phyloP scores from a whole-genome alignment of 2,888 invertebrate species.

The Xestobium rufovillosum region DNA sequence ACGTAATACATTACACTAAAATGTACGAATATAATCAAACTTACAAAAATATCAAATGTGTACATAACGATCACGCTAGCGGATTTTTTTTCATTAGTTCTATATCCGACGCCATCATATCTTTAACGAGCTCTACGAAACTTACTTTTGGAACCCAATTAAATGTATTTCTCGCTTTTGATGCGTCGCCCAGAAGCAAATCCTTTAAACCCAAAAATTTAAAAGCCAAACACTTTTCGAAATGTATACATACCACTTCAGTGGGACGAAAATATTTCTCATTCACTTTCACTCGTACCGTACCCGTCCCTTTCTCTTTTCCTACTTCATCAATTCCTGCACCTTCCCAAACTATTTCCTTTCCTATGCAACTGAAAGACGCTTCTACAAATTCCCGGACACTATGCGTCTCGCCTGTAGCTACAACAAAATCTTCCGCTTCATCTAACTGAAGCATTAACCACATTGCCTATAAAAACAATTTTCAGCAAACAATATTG shows the following conservation, averaged over 20 bases:
- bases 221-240: too few species aligned
- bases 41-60: too few species aligned
- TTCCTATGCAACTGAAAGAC: slow-evolving; percentile 77
- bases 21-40: too few species aligned
- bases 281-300: slow-evolving; percentile 80
- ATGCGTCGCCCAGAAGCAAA: slow-evolving; percentile 84
- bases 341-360: slow-evolving; percentile 83
- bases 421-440: slow-evolving; percentile 95
- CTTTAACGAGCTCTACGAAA: slow-evolving; percentile 77
- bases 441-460: slow-evolving; percentile 89
- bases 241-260: slow-evolving; percentile 72
- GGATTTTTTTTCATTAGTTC: slow-evolving; percentile 88
- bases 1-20: too few species aligned
- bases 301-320: slow-evolving; percentile 58
- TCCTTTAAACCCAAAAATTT: slow-evolving; percentile 67
- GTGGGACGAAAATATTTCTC: slow-evolving; percentile 94
- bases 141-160: slow-evolving; percentile 83
- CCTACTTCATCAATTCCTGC: slow-evolving; percentile 76
- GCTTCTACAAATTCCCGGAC: slow-evolving; percentile 94
- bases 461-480: slow-evolving; percentile 85
- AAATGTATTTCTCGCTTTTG: slow-evolving; percentile 79
- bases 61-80: slow-evolving; percentile 71
- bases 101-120: slow-evolving; percentile 91
- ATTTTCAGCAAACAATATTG: slow-evolving; percentile 1
- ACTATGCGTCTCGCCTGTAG: slow-evolving; percentile 90